These are phyloP conservation scores for Stercorarius parasiticus DNA, from an alignment of 2,113 vertebrate genomes.

Conservation along the genomic window DNA sequence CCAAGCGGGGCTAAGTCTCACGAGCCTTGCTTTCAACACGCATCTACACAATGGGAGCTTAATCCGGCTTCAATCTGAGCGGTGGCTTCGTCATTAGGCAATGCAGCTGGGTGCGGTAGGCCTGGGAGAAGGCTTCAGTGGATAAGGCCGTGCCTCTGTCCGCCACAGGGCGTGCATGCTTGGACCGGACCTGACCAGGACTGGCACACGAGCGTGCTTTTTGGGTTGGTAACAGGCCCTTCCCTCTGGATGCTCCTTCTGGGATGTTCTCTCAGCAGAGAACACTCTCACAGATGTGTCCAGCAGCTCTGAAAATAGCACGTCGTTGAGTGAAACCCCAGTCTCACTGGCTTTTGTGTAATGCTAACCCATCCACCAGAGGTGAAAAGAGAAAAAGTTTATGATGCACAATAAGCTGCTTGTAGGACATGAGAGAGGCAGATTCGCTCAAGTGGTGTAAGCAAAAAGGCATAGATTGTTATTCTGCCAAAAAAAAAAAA, in stretches of 20 bases:
- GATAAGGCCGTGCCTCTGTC: not conserved
- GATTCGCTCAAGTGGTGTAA: not conserved
- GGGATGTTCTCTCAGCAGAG: not conserved
- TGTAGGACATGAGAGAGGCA: not conserved
- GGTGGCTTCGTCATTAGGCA: not conserved
- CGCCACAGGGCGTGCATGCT: not conserved
- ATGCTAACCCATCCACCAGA: not conserved
- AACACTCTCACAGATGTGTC: not conserved
- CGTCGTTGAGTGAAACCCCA: accelerated
- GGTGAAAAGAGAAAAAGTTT: not conserved
- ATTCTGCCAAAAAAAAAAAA: not conserved
- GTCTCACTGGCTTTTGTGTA: not conserved
- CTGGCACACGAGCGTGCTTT: not conserved
- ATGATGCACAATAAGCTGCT: not conserved
- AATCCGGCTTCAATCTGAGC: not conserved
- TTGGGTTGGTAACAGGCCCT: not conserved
- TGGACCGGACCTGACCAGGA: not conserved
- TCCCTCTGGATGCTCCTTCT: not conserved
- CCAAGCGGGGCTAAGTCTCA: not conserved
- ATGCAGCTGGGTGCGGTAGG: not conserved
- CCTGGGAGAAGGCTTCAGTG: not conserved
- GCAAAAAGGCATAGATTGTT: not conserved
- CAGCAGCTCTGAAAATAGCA: not conserved
- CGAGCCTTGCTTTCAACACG: slow-evolving; percentile 14
- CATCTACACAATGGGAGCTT: not conserved